Conservation (phyloP, 2,888 invertebrate species). For the Thymelicus lineola region DNA sequence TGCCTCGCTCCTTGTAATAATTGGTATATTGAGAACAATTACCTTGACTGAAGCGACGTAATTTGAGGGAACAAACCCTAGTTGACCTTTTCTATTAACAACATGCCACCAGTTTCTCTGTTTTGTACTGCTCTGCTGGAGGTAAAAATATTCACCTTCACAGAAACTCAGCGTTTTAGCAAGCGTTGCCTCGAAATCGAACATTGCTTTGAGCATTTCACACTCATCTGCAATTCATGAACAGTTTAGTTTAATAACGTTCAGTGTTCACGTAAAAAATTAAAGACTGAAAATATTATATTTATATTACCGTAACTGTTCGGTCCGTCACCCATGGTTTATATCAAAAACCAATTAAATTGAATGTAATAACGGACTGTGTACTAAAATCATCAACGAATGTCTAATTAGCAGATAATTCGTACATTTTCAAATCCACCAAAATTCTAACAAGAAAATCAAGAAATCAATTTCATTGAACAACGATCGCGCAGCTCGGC, state of each 20-base stretch:
- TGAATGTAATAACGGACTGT: not conserved
- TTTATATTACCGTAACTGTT: slow-evolving; percentile 49
- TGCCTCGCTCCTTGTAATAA: not conserved
- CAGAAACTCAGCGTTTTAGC: slow-evolving; percentile 93
- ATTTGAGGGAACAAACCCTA: slow-evolving; percentile 95
- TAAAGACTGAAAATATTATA: not conserved
- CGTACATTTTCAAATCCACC: slow-evolving; percentile 12
- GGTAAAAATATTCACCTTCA: slow-evolving; percentile 91
- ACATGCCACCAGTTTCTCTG: slow-evolving; percentile 96
- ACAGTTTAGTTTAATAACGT: slow-evolving; percentile 7
- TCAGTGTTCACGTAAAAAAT: not conserved
- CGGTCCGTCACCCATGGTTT: slow-evolving; percentile 63
- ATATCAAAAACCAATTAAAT: slow-evolving; percentile 17
- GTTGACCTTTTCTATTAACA: slow-evolving; percentile 91
- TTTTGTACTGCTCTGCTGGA: slow-evolving; percentile 91
- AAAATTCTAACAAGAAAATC: slow-evolving; percentile 18
- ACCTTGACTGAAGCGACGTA: slow-evolving; percentile 93
- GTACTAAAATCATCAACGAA: not conserved
- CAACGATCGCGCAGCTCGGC: no score
- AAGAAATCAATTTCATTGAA: slow-evolving; percentile 13
- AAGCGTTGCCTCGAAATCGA: slow-evolving; percentile 93
- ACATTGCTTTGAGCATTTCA: slow-evolving; percentile 93
- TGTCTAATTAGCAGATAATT: not conserved
- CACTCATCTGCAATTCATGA: slow-evolving; percentile 84
- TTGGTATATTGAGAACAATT: slow-evolving; percentile 30